Evolutionary conservation across 1,140 invertebrate genomes (phyloP).

Genomic region (Nebria ingens): DNA sequence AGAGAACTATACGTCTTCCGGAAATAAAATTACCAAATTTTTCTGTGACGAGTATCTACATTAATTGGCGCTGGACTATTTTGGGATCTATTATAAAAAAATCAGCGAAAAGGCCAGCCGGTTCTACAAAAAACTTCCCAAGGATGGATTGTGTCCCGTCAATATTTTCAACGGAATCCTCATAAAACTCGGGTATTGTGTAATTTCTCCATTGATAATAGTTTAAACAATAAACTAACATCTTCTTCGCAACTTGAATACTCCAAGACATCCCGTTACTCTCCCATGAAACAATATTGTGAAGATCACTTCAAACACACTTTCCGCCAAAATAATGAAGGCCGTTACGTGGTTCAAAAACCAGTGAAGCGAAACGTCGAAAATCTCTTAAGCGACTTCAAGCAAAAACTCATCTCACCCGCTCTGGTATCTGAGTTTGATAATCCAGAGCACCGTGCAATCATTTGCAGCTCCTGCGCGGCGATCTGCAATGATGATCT

Average conservation of each 20-base stretch:
- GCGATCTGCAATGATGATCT: not conserved
- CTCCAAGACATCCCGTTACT: not conserved
- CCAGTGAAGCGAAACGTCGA: constrained; percentile 10
- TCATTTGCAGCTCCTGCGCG: not conserved
- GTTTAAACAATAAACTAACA: not conserved
- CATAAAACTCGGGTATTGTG: not conserved
- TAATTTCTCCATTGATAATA: not conserved
- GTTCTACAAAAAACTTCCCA: constrained; percentile 14
- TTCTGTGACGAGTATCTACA: constrained; percentile 18
- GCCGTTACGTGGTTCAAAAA: constrained; percentile 15
- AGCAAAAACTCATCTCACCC: not conserved
- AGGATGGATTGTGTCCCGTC: constrained; percentile 14
- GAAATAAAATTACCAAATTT: constrained; percentile 21
- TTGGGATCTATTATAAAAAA: constrained; percentile 6
- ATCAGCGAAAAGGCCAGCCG: constrained; percentile 17
- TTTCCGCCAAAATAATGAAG: constrained; percentile 5
- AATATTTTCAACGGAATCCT: not conserved
- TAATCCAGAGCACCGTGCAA: not conserved
- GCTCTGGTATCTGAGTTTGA: not conserved
- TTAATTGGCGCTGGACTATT: constrained; percentile 14
- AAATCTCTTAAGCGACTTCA: not conserved
- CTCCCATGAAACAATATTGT: constrained; percentile 11
- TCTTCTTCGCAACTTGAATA: not conserved
- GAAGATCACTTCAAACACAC: constrained; percentile 15
- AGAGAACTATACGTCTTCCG: constrained; percentile 15